phyloP scores from a whole-genome alignment of 1,140 invertebrate species.

The Dendrolimus punctatus region DNA sequence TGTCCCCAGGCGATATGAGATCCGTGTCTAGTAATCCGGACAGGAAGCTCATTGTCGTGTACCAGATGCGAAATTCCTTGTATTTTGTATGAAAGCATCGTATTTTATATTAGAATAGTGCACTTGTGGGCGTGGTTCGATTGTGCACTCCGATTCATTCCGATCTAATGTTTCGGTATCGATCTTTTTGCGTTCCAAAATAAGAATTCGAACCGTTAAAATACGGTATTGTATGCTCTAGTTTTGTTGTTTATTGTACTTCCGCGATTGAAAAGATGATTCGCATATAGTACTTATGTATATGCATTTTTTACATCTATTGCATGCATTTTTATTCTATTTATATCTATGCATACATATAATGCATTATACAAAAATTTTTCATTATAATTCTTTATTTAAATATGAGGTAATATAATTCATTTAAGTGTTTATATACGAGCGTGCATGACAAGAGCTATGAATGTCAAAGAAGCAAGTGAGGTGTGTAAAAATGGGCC shows the following conservation, averaged over 20 bases:
- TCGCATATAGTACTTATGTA: too few relatives aligned
- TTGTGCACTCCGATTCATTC: slow-evolving; percentile 40
- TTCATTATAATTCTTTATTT: too few relatives aligned
- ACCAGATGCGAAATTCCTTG: slow-evolving; percentile 68
- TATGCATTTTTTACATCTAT: too few relatives aligned
- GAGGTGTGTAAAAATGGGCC: too few relatives aligned
- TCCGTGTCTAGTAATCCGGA: slow-evolving; percentile 60
- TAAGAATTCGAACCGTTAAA: not conserved
- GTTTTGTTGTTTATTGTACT: slow-evolving; percentile 3
- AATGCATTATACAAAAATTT: too few relatives aligned
- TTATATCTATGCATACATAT: too few relatives aligned
- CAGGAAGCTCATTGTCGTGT: slow-evolving; percentile 62
- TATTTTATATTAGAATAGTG: slow-evolving; percentile 17
- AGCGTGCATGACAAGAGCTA: too few relatives aligned
- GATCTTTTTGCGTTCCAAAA: not conserved
- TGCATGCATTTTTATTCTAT: too few relatives aligned
- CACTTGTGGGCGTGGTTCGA: slow-evolving; percentile 57
- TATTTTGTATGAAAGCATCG: slow-evolving; percentile 15
- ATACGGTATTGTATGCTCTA: not conserved
- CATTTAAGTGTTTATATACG: too few relatives aligned
- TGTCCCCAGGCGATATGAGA: slow-evolving; percentile 42
- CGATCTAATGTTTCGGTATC: slow-evolving; percentile 22
- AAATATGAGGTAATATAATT: too few relatives aligned
- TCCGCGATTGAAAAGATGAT: too few relatives aligned
- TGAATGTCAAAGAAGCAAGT: too few relatives aligned